Evolutionary conservation across 2,888 invertebrate genomes (phyloP), one percentile per base, ranked within the genome.

Genomic region (Acrobasis suavella): DNA sequence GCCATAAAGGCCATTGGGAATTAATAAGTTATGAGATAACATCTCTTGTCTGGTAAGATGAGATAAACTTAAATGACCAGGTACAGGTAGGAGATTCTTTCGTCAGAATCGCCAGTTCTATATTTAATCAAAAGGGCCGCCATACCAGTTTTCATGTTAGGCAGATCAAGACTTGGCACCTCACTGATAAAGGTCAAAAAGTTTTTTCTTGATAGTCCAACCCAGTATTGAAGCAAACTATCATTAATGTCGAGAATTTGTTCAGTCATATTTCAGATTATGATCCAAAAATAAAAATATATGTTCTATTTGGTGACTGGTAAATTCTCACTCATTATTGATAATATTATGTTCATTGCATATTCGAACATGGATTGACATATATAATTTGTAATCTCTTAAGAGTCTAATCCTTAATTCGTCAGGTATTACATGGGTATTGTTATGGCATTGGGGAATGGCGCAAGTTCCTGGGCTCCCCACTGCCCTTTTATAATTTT

Each of bases 401-500:
- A 42, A 42, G 9, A 42, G 42, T 42, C 42, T 42, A 42, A 42
- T 42, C 42, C 42, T 42, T 10, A 42, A 42, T 39, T 39, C 39
- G 9, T 39, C 39, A 10, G 39, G 39, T 39, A 39, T 39, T n/a
- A 49, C 15, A 49, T 49, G 49, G 15, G 15, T 49, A 15, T 49
- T 49, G 15, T 49, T 49, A 49, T 49, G 9, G 15, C 49, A 49
- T 8, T 49, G 49, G 49, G 49, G 15, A 49, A 49, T n/a, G 1
- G 49, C 49, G n/a, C 49, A 49, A 49, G 49, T 49, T 6, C 14
- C 49, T 49, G 49, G 49, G 15, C 49, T 49, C 7, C 49, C 49
- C 49, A 49, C n/a, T 49, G 49, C 49, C 49, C 49, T 49, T 49
- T 49, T 49, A 49, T 49, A 49, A 49, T 49, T 49, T 49, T 49